phyloP scores from a whole-genome alignment of 2,797 vertebrate species.

The Limosa lapponica region DNA sequence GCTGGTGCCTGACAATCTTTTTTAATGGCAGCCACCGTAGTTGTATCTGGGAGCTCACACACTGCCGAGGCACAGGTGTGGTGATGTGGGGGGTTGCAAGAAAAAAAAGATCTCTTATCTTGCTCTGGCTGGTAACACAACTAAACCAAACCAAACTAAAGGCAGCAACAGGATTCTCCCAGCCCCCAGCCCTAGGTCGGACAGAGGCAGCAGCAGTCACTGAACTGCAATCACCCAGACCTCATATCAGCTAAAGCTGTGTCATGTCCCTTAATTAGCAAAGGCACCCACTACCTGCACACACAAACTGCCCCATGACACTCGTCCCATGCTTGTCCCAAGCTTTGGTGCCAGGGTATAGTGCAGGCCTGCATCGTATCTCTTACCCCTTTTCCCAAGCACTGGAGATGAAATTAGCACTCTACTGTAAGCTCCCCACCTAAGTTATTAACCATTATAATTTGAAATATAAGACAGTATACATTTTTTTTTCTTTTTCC shows the following conservation, averaged over 20 bases:
- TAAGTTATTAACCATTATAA: not conserved
- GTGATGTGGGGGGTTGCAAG: not conserved
- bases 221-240: not conserved
- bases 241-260: not conserved
- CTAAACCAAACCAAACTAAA: not conserved
- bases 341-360: rapidly evolving
- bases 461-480: not conserved
- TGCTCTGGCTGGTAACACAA: not conserved
- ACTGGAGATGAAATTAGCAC: not conserved
- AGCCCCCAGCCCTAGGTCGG: not conserved
- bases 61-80: rapidly evolving
- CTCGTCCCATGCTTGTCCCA: not conserved
- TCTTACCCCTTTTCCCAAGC: not conserved
- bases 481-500: not conserved
- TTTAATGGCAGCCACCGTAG: rapidly evolving
- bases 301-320: not conserved
- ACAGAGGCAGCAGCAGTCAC: not conserved
- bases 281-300: not conserved
- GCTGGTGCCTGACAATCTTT: not conserved
- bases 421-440: not conserved
- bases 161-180: not conserved
- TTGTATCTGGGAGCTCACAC: not conserved
- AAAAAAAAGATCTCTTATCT: not conserved
- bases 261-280: not conserved
- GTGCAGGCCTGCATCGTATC: not conserved